Percentiles rank a stretch among this genome's conserved stretches.
Conservation (phyloP, 1,140 invertebrate genomes). For the Oscheius sp. region DNA sequence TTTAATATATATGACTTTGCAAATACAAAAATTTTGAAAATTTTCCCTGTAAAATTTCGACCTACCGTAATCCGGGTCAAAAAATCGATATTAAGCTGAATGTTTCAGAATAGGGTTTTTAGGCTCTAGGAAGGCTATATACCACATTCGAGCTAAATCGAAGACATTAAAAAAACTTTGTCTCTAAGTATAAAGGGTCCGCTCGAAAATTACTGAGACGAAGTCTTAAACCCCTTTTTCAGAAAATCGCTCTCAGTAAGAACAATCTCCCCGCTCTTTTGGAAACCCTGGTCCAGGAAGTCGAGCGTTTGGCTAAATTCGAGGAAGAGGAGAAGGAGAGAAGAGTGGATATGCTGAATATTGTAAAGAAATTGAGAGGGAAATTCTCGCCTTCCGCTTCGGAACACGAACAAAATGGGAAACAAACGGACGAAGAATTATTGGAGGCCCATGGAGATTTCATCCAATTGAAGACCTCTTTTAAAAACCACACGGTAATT, state of each 20-base stretch:
- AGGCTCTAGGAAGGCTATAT: too few relatives aligned
- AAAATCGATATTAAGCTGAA: too few relatives aligned
- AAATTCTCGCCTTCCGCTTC: slow-evolving; percentile 1
- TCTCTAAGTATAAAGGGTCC: too few relatives aligned
- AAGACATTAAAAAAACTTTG: too few relatives aligned
- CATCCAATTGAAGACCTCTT: slow-evolving; percentile 10
- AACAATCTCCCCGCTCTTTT: slow-evolving; percentile 22
- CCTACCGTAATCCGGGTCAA: too few relatives aligned
- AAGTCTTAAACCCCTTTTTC: not conserved
- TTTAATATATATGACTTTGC: too few relatives aligned
- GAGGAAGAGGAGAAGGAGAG: slow-evolving; percentile 27
- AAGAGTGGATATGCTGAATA: slow-evolving; percentile 20
- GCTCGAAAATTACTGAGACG: not conserved
- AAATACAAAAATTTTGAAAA: too few relatives aligned
- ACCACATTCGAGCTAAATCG: too few relatives aligned
- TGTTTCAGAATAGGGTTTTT: too few relatives aligned
- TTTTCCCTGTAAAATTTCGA: too few relatives aligned
- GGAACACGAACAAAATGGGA: slow-evolving; percentile 1
- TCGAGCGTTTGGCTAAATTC: slow-evolving; percentile 17
- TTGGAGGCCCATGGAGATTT: slow-evolving; percentile 15
- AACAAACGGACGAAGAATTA: slow-evolving; percentile 6
- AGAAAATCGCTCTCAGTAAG: slow-evolving; percentile 12
- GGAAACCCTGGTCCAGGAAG: slow-evolving; percentile 15
- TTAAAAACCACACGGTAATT: slow-evolving; percentile 28
- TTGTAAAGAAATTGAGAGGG: slow-evolving; percentile 3